Evolutionary conservation across 2,113 vertebrate genomes (phyloP).

Genomic region (Regulus satrapa): DNA sequence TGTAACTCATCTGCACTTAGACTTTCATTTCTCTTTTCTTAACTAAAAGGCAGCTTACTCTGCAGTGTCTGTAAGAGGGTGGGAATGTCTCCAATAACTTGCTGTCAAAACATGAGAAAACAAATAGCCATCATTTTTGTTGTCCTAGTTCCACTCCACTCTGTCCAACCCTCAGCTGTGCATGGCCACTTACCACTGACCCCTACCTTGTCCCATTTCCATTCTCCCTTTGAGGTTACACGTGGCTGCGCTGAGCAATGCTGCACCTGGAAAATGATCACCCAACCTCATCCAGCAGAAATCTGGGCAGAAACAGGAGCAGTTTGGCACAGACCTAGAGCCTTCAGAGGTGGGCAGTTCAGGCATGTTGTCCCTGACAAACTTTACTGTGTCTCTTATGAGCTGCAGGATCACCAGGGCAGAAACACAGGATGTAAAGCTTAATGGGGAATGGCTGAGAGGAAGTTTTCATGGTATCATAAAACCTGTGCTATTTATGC

Average conservation of each 20-base stretch:
- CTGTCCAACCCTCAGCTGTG: constrained; percentile 56
- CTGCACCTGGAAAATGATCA: neutral
- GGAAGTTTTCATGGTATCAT: neutral
- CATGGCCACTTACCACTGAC: constrained; percentile 80
- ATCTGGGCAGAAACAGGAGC: constrained; percentile 37
- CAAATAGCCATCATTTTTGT: constrained; percentile 68
- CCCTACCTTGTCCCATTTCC: constrained; percentile 61
- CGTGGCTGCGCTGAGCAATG: neutral
- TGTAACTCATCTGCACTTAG: constrained; percentile 79
- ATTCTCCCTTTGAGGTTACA: constrained; percentile 55
- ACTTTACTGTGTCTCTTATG: neutral
- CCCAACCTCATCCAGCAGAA: constrained; percentile 26
- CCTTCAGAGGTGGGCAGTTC: constrained; percentile 36
- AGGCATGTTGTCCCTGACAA: neutral
- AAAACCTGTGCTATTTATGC: neutral
- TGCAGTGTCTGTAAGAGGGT: neutral
- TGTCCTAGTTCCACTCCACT: constrained; percentile 78
- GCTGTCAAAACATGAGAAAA: constrained; percentile 80
- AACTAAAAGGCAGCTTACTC: constrained; percentile 16
- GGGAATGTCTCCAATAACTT: neutral
- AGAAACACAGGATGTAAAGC: constrained; percentile 19
- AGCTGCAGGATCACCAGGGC: neutral
- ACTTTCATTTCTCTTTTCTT: constrained; percentile 68
- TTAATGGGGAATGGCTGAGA: neutral
- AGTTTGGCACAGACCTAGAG: neutral